These are phyloP conservation scores for Nothobranchius furzeri DNA, from an alignment of 2,113 vertebrate species.

Conservation along the genomic window DNA sequence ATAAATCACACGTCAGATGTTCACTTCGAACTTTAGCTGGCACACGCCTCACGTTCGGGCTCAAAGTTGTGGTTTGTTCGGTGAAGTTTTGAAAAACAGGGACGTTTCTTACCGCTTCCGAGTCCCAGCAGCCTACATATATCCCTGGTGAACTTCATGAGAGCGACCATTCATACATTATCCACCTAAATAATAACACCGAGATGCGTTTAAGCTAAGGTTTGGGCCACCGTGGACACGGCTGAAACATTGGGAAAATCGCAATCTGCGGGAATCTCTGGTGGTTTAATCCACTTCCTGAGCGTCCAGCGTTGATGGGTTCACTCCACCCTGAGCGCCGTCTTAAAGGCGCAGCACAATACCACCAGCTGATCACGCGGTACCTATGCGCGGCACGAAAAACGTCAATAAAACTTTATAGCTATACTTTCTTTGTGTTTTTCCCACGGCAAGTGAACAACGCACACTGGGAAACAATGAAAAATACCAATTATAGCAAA, in stretches of 20 bases:
- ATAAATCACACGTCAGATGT: background rate
- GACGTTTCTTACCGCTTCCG: constrained; percentile 75
- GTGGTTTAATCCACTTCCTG: constrained; percentile 76
- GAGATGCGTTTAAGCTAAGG: background rate
- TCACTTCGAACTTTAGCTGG: background rate
- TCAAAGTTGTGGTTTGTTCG: constrained; percentile 38
- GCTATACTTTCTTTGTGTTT: background rate
- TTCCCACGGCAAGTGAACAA: too few relatives aligned
- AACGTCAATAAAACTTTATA: too few relatives aligned
- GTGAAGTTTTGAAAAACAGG: constrained; percentile 58
- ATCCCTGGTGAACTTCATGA: constrained; percentile 80
- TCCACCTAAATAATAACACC: constrained; percentile 38
- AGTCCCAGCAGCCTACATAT: constrained; percentile 78
- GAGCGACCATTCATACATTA: constrained; percentile 80
- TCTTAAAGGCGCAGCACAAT: constrained; percentile 76
- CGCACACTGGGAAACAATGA: too few relatives aligned
- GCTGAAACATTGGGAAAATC: constrained; percentile 26
- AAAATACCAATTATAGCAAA: too few relatives aligned
- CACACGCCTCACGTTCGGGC: background rate
- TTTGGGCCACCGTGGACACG: constrained; percentile 2
- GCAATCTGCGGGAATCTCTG: constrained; percentile 63
- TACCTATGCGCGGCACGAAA: too few relatives aligned
- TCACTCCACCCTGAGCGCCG: constrained; percentile 46
- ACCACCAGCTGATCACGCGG: background rate
- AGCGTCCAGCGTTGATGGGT: constrained; percentile 49